A percentile compares a stretch with the other conserved stretches of the same genome.
Conservation (phyloP, 2,888 invertebrate species). For the Agriopis marginaria region DNA sequence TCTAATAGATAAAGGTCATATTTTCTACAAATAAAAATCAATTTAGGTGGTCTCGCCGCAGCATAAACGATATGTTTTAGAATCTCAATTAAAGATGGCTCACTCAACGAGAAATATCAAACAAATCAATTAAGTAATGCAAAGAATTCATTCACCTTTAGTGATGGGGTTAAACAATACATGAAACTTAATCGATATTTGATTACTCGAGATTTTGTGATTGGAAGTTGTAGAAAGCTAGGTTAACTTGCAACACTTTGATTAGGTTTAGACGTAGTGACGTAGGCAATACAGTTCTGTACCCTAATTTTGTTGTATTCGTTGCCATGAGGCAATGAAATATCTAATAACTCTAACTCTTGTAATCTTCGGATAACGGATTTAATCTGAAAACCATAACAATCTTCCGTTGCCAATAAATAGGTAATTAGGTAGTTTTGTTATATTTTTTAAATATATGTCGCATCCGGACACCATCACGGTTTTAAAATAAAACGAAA, state of each 20-base stretch:
- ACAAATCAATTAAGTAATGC: conserved; percentile 84
- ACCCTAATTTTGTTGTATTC: not conserved
- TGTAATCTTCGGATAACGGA: not conserved
- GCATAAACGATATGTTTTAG: conserved; percentile 65
- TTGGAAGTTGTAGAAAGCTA: not conserved
- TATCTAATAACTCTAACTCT: too few species aligned
- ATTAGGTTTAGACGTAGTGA: not conserved
- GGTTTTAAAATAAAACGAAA: too few species aligned
- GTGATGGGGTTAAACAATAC: conserved; percentile 54
- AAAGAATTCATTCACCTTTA: conserved; percentile 83
- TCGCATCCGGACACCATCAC: too few species aligned
- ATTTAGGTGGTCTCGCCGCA: conserved; percentile 64
- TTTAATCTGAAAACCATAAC: not conserved
- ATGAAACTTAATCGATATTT: conserved; percentile 32
- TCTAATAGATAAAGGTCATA: conserved; percentile 40
- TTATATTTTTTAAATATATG: too few species aligned
- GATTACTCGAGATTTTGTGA: conserved; percentile 22
- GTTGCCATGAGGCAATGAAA: not conserved
- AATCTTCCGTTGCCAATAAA: not conserved
- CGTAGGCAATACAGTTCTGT: not conserved
- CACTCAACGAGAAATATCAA: conserved; percentile 80
- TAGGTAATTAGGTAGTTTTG: too few species aligned
- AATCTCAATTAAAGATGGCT: conserved; percentile 78
- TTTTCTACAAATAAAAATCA: conserved; percentile 44
- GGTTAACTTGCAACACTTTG: not conserved